Base-by-base conservation (phyloP, 2,888 invertebrate species). In the Euproctis similis region DNA sequence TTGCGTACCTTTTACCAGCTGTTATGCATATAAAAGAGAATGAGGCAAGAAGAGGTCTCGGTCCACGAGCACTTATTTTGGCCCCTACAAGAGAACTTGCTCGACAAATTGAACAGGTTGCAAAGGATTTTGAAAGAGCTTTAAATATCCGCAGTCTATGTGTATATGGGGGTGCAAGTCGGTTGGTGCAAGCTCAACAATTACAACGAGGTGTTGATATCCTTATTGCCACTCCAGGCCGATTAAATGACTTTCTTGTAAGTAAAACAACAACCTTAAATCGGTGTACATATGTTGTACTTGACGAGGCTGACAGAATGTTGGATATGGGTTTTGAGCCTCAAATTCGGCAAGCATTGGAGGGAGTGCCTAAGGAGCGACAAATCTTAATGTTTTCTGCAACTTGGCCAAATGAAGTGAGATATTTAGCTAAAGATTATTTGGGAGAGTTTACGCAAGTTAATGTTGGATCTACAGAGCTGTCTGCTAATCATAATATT, bases 381-480 rank as follows among this genome's bases (percentile, higher is more conserved):
- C 98, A 98, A 71, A 96, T 95, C 11, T 85, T 97, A 22, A 98
- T 98, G 98, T 98, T 96, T 92, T 96, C 96, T 37, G 98, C 98
- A 0, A 98, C 98, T 0, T 98, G 98, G 98, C 97, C 97, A 0
- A 95, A 94, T 59, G 97, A 98, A 82, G 97, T 98, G 1, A 88
- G 92, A 46, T 87, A 90, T 46, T 81, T 98, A 39, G 98, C 98
- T 3, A 91, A 92, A 52, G 97, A 98, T 61, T 98, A 96, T 69
- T 87, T 98, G 12, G 89, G 89, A 28, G 91, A 95, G 52, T 96
- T 94, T 69, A 89, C 95, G 16, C 97, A 97, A 80, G 88, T 98
- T 12, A 98, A 97, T 73, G 93, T 98, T 54, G 97, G 97, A 24
- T 94, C 95, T 0, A 86, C 95, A 34, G 90, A 93, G 46, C 78